Base-by-base conservation (phyloP, 2,888 invertebrate genomes). In the Monochamus alternatus region DNA sequence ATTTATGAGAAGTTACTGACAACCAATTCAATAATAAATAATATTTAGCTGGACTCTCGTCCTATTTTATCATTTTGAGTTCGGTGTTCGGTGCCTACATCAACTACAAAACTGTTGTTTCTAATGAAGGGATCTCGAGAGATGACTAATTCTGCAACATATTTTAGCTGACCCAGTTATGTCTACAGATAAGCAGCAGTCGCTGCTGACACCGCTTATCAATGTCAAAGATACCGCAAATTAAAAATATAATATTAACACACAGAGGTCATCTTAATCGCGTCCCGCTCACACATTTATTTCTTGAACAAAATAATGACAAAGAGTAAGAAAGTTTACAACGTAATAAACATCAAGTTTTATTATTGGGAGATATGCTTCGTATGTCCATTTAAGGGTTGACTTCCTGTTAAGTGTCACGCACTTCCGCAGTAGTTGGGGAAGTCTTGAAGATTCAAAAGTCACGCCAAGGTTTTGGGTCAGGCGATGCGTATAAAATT, bases 371-470 rank as follows among this genome's bases (percentile, higher is more conserved):
- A 78, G 81, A 81, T 80, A 81, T 82, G 84, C 81, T 82, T 79
- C 75, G 78, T 77, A 77, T 82, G 78, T 62, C 64, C 73, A 78
- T 73, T 76, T 84, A 82, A 82, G 80, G 74, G 75, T 76, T 74
- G 63, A 75, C 77, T 81, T 84, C 83, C 84, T 82, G 79, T 71
- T 47, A 66, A 69, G 75, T 75, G 76, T 79, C 78, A 83, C 81
- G 81, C 81, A 80, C 78, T 81, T 82, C 84, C 82, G 81, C 65
- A 55, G 55, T 55, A 22, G 55, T 5, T 51, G 51, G 51, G 51
- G n/a, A 51, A 32, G 55, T 14, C 55, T 55, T 55, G 22, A 22
- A 55, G 12, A 47, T 9, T 9, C 47, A 47, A 22, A 22, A 47
- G 47, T 47, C 47, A 47, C 47, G 47, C 9, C 47, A 47, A 47